Evolutionary conservation across 2,888 invertebrate genomes (phyloP), one percentile per base, ranked within the genome.

Genomic region (Aproaerema taeniolella): DNA sequence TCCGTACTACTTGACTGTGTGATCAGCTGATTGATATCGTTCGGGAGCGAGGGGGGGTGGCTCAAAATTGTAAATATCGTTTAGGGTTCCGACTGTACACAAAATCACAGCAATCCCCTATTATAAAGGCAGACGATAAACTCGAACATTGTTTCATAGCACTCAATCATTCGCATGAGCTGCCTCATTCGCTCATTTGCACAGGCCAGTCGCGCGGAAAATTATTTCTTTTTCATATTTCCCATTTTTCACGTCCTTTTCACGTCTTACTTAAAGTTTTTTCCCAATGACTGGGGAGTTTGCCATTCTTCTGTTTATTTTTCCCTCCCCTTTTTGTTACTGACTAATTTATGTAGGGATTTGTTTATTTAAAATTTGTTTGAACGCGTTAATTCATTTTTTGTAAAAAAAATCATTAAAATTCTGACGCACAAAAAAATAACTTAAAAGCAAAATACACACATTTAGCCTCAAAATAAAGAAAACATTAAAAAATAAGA

Each of bases 141-240:
- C 56, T 67, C 69, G 63, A 72, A 74, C 65, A 81, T 79, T 83
- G 81, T 85, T 83, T 85, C 77, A 68, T 67, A 64, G 56, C 74
- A 69, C 74, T 85, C 87, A 87, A 87, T 87, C 87, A 87, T 75
- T 62, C 78, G 87, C 83, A 55, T 81, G 81, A 82, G 73, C 66
- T 68, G 63, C 51, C 67, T 69, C 81, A 83, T 87, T 85, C 87
- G 86, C 83, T 87, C 87, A 87, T 87, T 87, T 87, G 87, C 87
- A 81, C 86, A 86, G 73, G 49, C 74, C 69, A 81, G 61, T 85
- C 85, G 70, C 67, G 86, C 81, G 85, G 79, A 86, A 87, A 87
- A 87, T 87, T 82, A 87, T 87, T 87, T 87, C 83, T 87, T 83
- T n/a, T 86, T 85, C 82, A 81, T 81, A 80, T 76, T n/a, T 73